phyloP scores from a whole-genome alignment of 92 coral and sea anemone species.

The Actinernus sp. region DNA sequence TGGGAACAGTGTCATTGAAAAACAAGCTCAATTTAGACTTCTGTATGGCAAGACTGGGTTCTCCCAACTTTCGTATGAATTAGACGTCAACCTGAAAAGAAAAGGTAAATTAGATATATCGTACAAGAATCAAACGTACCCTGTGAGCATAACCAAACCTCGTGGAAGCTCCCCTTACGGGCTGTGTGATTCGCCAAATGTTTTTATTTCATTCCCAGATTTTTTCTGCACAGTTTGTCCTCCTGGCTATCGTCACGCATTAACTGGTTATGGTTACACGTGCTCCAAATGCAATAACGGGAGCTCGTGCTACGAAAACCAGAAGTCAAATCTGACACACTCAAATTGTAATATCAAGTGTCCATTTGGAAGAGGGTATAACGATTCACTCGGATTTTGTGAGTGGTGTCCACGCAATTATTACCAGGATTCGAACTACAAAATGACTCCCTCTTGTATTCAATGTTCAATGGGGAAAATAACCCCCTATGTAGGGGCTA shows the following conservation, averaged over 20 bases:
- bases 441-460: constrained; percentile 7
- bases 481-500: constrained; percentile 31
- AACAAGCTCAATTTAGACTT: neutral
- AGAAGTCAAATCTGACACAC: neutral
- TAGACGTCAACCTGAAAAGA: neutral
- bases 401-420: constrained; percentile 37
- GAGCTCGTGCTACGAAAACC: neutral
- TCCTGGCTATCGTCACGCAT: neutral
- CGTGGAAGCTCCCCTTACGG: too few species aligned
- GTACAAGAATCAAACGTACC: neutral
- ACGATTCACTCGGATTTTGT: constrained; percentile 2
- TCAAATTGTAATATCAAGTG: neutral
- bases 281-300: neutral
- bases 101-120: neutral
- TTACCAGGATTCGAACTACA: constrained; percentile 13
- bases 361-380: neutral
- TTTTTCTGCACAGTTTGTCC: neutral
- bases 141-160: too few species aligned
- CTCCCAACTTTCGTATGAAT: neutral
- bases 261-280: neutral
- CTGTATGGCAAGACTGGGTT: neutral
- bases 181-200: neutral
- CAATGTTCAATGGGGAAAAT: constrained; percentile 13
- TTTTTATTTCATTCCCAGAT: neutral
- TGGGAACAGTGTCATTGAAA: neutral